Evolutionary conservation across 92 coral and sea anemone genomes (phyloP), one percentile per base, ranked within the genome.

Genomic region (Diadumene lineata): DNA sequence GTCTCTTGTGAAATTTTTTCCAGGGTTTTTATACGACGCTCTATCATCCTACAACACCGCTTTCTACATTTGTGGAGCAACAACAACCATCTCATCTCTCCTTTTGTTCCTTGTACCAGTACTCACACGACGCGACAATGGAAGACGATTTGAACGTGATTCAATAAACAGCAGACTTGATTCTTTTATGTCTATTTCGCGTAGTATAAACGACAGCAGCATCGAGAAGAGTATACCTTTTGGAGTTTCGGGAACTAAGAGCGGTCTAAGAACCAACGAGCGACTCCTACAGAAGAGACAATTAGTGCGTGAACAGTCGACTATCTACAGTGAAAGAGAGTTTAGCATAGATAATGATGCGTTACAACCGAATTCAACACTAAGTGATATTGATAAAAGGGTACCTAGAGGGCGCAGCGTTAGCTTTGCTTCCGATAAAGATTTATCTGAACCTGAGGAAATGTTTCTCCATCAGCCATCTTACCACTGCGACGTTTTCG

Each of bases 41-140:
- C 87, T 89, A 11, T 64, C 82, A 18, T 94, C 98, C n/a, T 94
- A 94, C 87, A 84, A 91, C 70, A 81, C 89, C 19, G 98, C 94
- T 31, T 94, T 94, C 87, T 94, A 88, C 81, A 79, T 89, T 56
- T 85, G 92, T 78, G 94, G 97, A 44, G 98, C 88, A 11, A 85
- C 86, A 43, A 78, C 94, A 11, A 79, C 86, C 11, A 43, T 82
- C 0, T 80, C 98, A 8, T 79, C 89, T 16, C 64, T 84, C 7
- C 77, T 94, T 26, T 67, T 94, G 90, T 91, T 94, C 77, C 84
- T 91, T 17, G 83, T 94, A 23, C 98, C 98, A 2, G 81, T 92
- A 89, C 84, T 88, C 24, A 68, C 85, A 74, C 92, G 92, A 2
- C 68, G 84, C 50, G 66, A 76, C 3, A 46, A 38, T 1, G 89